Evolutionary conservation across 1,140 invertebrate species (phyloP), one percentile per base, ranked within the genome.

Genomic region (Musca domestica): DNA sequence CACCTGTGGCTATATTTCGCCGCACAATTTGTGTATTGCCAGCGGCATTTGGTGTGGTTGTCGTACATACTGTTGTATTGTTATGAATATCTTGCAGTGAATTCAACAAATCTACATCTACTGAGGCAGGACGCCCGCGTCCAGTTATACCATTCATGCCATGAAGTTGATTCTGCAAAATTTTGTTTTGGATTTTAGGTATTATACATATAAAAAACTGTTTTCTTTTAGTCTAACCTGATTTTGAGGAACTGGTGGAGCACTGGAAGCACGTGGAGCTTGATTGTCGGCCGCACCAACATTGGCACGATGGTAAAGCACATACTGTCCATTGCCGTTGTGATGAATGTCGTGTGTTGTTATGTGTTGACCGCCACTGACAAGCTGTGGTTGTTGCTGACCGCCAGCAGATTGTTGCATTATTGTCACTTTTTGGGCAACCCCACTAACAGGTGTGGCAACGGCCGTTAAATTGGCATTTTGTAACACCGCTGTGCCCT

Each of bases 251-350:
- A 80, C 56, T 10, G 91, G 91, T 15, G 93, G 93, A 5, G 93
- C 92, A 76, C 92, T 94, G 0, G 92, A 92, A 1, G 93, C 92
- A 67, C 93, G 85, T 2, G 92, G 91, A 10, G 89, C 88, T 15
- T 83, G 80, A 74, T 80, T 82, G 72, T 84, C 82, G 48, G 83
- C 84, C 34, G 85, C 81, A 25, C 87, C 86, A 10, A 90, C 87
- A 65, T 88, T 90, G 1, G 89, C 89, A 51, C 91, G 86, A 77
- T 93, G 91, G 9, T 94, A 90, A 3, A 94, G 83, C 63, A 94
- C 90, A 79, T 93, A 94, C 75, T 92, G 92, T 2, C 79, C 76
- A 22, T 71, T 78, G 30, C 75, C 75, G 67, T 81, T 81, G 58
- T 78, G 72, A 77, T 83, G 47, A 71, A 82, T n/a, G 10, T 69